These are phyloP conservation scores for Merodon equestris DNA, from an alignment of 2,888 invertebrate species.

Conservation along the genomic window DNA sequence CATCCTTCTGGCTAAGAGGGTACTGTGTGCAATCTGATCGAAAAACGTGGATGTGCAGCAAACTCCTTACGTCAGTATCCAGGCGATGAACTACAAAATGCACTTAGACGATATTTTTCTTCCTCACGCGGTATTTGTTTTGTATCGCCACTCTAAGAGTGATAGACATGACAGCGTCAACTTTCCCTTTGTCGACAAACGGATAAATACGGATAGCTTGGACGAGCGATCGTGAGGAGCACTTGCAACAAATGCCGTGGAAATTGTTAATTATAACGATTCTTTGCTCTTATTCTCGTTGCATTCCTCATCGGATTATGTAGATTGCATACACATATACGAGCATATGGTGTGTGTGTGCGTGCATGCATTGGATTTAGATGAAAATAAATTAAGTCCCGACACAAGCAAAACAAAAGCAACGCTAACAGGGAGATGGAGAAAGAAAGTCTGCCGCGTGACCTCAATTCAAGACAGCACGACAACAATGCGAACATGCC, in stretches of 20 bases:
- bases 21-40: conserved; percentile 60
- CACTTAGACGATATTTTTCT: conserved; percentile 49
- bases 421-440: background rate
- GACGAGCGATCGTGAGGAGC: too few relatives aligned
- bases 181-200: conserved; percentile 53
- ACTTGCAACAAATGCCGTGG: conserved; percentile 2
- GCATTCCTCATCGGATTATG: background rate
- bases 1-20: conserved; percentile 40
- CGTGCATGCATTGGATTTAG: conserved; percentile 24
- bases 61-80: conserved; percentile 47
- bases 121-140: background rate
- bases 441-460: conserved; percentile 23
- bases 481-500: conserved; percentile 2
- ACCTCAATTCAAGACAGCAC: conserved; percentile 47
- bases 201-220: conserved; percentile 24
- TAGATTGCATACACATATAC: conserved; percentile 17
- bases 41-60: conserved; percentile 26
- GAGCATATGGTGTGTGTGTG: conserved; percentile 13
- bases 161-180: conserved; percentile 65
- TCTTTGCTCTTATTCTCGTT: conserved; percentile 4
- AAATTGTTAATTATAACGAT: conserved; percentile 53
- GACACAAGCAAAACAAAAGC: too few relatives aligned
- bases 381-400: conserved; percentile 45
- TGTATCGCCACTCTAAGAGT: conserved; percentile 33
- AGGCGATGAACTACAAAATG: conserved; percentile 63